phyloP scores from a whole-genome alignment of 2,113 vertebrate genomes.

The Xiphophorus couchianus region DNA sequence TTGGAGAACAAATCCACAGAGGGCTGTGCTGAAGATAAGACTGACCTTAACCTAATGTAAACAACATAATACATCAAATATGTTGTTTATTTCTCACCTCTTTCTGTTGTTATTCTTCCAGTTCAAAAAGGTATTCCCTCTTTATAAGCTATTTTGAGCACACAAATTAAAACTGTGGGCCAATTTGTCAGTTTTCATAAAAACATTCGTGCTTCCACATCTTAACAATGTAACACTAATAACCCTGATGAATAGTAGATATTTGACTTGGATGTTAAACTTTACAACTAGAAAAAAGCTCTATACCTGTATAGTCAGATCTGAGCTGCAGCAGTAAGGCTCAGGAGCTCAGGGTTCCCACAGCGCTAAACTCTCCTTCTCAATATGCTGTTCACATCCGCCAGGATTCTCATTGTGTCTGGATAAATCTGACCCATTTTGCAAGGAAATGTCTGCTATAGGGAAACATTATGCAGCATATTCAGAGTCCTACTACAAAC shows the following conservation, averaged over 20 bases:
- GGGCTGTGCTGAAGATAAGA: slow-evolving; percentile 55
- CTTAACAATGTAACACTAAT: not conserved
- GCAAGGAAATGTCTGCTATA: not conserved
- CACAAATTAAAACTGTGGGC: not conserved
- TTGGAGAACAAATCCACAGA: slow-evolving; percentile 66
- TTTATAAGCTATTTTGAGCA: not conserved
- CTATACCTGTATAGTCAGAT: not conserved
- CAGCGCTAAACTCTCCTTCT: not conserved
- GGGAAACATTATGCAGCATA: too few species aligned
- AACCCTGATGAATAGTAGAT: not conserved
- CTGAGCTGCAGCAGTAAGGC: not conserved
- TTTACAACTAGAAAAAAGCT: not conserved
- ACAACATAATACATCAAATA: slow-evolving; percentile 44
- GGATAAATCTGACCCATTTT: not conserved
- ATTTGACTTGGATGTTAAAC: slow-evolving; percentile 5
- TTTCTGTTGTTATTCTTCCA: slow-evolving; percentile 1
- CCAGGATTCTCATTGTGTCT: not conserved
- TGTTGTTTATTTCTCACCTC: not conserved
- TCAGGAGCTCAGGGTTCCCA: not conserved
- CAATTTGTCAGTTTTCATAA: not conserved
- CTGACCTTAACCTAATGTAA: slow-evolving; percentile 56
- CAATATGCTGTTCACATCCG: slow-evolving; percentile 2
- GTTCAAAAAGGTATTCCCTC: too few species aligned
- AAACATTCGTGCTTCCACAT: not conserved
- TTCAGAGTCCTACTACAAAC: not conserved